Base-by-base conservation (phyloP, 2,888 invertebrate genomes). In the Limnephilus auricula region DNA sequence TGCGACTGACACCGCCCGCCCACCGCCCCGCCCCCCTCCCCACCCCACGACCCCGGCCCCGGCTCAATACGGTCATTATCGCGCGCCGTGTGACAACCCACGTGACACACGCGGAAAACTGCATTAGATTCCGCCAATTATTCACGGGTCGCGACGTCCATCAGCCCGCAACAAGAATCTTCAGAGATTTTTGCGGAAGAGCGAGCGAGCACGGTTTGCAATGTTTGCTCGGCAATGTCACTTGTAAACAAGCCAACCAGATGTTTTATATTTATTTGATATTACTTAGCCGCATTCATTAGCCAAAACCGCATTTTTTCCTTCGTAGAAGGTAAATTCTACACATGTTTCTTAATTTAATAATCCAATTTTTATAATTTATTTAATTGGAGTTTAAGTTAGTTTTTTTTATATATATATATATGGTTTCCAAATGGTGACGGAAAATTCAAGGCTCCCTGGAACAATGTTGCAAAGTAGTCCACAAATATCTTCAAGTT, bases 1-100 rank as follows among this genome's bases (percentile, higher is more conserved):
- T 89, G 91, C 92, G 89, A 82, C 89, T 91, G 92, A 91, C 91
- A 91, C 89, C 79, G 89, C 90, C 89, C 89, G 79, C 78, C 34
- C 40, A 85, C 83, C 37, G 37, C 78, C 15, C 32, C 79, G 80
- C 50, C 90, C 45, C 37, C 85, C 85, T 37, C 90, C n/a, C 40
- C 25, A n/a, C 78, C 86, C 45, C 86, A 50, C 40, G 32, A n/a
- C 78, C 86, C 45, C 86, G 79, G 37, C 85, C 86, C 45, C 50
- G 45, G 30, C 85, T 78, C 78, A 37, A 32, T 37, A 37, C 82
- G 82, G 82, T 82, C 82, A 82, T 82, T 82, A 82, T 82, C 82
- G 82, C 80, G 80, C 80, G 80, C 32, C 15, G 80, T 82, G 80
- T 82, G 80, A 32, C 82, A 25, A 82, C 82, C 82, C 82, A 37